Evolutionary conservation across 1,140 invertebrate genomes (phyloP).

Genomic region (Thrips palmi): DNA sequence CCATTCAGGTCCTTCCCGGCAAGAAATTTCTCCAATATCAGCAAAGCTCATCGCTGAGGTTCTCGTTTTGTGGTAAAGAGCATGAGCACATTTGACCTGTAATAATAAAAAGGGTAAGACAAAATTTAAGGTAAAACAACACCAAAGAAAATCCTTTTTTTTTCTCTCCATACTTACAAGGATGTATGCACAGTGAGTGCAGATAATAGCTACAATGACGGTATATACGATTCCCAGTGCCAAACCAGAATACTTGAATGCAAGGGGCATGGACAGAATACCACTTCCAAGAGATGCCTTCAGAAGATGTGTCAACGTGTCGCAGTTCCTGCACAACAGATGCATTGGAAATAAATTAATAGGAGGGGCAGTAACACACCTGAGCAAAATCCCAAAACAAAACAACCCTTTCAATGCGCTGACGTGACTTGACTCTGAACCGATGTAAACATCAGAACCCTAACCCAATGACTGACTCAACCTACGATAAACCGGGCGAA

Average conservation of each 20-base stretch:
- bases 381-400: too few species aligned
- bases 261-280: conserved; percentile 75
- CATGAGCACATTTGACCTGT: conserved; percentile 63
- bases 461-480: too few species aligned
- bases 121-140: too few species aligned
- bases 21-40: conserved; percentile 54
- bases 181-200: conserved; percentile 73
- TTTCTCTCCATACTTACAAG: conserved; percentile 45
- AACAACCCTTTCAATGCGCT: too few species aligned
- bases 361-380: too few species aligned
- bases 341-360: too few species aligned
- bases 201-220: conserved; percentile 59
- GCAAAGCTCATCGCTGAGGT: conserved; percentile 55
- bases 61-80: conserved; percentile 47
- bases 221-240: conserved; percentile 55
- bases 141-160: too few species aligned
- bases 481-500: too few species aligned
- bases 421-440: too few species aligned
- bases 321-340: conserved; percentile 46
- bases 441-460: too few species aligned
- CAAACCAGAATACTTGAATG: conserved; percentile 64
- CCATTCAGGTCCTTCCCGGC: conserved; percentile 48
- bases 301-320: conserved; percentile 67
- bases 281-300: conserved; percentile 83
- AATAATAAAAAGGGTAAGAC: conserved; percentile 12